These are phyloP conservation scores for Callipepla californica DNA, from an alignment of 2,113 vertebrate genomes.

Conservation along the genomic window DNA sequence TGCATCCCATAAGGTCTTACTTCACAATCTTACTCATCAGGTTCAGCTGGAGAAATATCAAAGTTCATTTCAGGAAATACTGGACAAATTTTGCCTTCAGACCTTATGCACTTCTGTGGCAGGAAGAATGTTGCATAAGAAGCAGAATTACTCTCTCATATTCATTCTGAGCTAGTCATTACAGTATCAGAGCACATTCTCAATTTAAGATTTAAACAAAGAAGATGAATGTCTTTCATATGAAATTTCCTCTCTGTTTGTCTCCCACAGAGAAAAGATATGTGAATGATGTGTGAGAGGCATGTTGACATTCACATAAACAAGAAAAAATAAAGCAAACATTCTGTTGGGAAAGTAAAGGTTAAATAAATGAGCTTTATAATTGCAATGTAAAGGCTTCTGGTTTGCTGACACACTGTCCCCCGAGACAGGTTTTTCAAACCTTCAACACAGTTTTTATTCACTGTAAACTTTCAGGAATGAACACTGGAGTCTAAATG, in stretches of 20 bases:
- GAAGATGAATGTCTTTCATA: slow-evolving; percentile 10
- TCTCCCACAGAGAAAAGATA: background rate
- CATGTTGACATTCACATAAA: slow-evolving; percentile 2
- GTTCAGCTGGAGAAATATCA: background rate
- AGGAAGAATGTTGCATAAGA: background rate
- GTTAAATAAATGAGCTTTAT: slow-evolving; percentile 2
- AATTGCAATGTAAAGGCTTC: slow-evolving; percentile 10
- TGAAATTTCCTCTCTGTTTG: slow-evolving; percentile 7
- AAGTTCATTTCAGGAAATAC: background rate
- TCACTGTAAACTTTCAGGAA: background rate
- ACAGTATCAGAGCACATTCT: slow-evolving; percentile 10
- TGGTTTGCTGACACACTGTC: background rate
- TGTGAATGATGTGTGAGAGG: background rate
- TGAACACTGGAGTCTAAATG: background rate
- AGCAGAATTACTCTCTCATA: slow-evolving; percentile 11
- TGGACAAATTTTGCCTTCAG: background rate
- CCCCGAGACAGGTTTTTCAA: slow-evolving; percentile 18
- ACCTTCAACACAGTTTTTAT: background rate
- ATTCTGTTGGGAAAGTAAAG: background rate
- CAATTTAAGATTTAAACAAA: slow-evolving; percentile 43
- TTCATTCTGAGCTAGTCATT: slow-evolving; percentile 26
- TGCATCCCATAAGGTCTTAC: background rate
- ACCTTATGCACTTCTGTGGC: background rate
- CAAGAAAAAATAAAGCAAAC: background rate
- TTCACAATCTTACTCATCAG: background rate